phyloP scores from a whole-genome alignment of 2,797 vertebrate species.

The Anguilla obscura region DNA sequence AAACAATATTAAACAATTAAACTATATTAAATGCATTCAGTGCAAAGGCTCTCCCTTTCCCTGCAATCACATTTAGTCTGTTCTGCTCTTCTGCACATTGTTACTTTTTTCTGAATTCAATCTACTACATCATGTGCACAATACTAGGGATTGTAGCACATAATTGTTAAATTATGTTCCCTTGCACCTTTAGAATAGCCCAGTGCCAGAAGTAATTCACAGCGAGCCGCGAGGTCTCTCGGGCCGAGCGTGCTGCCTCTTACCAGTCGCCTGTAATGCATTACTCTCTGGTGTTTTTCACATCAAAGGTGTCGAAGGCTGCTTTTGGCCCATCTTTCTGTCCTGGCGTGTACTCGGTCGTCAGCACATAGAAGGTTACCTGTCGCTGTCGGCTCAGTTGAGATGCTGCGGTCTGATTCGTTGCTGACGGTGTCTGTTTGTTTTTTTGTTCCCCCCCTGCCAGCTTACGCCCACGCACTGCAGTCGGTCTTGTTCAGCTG shows the following conservation, averaged over 20 bases:
- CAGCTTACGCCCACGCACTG: conserved; percentile 81
- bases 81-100: conserved; percentile 13
- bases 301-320: background rate
- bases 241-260: background rate
- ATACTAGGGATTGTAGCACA: background rate
- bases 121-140: background rate
- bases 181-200: background rate
- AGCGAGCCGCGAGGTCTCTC: background rate
- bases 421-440: background rate
- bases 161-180: background rate
- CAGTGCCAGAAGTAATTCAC: background rate
- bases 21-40: background rate
- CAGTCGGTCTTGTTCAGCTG: conserved; percentile 76
- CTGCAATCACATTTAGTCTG: background rate
- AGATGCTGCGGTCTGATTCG: background rate
- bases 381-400: background rate
- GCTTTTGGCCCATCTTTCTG: background rate
- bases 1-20: background rate
- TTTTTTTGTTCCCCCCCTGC: conserved; percentile 43
- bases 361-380: too few species aligned
- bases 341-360: background rate
- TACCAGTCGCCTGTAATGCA: background rate
- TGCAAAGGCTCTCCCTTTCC: background rate
- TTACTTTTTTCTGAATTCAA: background rate
- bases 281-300: background rate